A percentile compares a stretch with the other conserved stretches of the same genome.
These are phyloP conservation scores for Sciurus niger DNA, from an alignment of 2,113 vertebrate genomes.

Conservation along the genomic window DNA sequence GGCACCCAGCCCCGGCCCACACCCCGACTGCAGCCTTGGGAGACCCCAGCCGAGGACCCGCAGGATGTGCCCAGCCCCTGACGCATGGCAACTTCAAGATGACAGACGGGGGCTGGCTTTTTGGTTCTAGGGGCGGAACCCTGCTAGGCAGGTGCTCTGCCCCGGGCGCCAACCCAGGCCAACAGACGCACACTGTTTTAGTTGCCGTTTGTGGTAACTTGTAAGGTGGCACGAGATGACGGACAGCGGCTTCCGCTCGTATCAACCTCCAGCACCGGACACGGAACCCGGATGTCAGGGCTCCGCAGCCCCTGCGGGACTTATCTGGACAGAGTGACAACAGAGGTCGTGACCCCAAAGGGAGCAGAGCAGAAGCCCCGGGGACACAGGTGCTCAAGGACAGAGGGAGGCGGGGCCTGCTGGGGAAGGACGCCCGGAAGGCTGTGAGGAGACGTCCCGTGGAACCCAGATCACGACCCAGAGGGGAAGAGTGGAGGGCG, in stretches of 20 bases:
- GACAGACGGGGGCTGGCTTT: fast-evolving
- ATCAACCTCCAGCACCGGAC: background rate
- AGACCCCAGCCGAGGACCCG: background rate
- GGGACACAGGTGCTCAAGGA: background rate
- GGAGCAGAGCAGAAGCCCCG: background rate
- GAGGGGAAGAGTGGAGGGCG: background rate
- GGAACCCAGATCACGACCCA: background rate
- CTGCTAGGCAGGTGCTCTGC: background rate
- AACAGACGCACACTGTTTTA: background rate
- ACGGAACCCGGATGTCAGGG: background rate
- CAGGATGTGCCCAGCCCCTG: background rate
- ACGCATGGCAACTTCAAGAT: background rate
- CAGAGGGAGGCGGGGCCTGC: fast-evolving
- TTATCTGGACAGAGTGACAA: background rate
- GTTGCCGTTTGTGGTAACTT: background rate
- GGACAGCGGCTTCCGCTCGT: fast-evolving
- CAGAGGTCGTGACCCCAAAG: background rate
- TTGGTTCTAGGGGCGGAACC: background rate
- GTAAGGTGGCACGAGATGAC: background rate
- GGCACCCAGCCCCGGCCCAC: background rate
- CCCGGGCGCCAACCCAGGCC: background rate
- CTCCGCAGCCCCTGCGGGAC: background rate
- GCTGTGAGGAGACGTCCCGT: background rate
- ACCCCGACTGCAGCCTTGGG: no score
- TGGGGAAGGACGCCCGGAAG: background rate